Evolutionary conservation across 1,140 invertebrate genomes (phyloP), one percentile per base, ranked within the genome.

Genomic region (Nylanderia fulva): DNA sequence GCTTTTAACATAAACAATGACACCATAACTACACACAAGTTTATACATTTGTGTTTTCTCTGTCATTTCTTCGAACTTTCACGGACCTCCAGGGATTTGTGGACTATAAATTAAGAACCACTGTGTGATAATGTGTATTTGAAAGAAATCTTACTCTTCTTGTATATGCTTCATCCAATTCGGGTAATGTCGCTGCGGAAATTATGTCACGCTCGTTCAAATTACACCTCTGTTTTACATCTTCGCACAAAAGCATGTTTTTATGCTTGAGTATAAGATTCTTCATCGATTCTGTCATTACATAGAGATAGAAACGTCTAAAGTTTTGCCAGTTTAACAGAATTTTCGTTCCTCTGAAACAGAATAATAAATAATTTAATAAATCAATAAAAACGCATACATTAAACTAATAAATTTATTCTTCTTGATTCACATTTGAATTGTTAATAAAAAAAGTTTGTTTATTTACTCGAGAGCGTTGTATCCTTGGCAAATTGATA

Each of bases 401-500:
- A 13, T 3, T 15, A 56, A 60, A 39, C 42, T 76, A 48, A 52
- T 64, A n/a, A n/a, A 21, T 56, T 13, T 64, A 0, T 54, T 1
- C 3, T 45, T 21, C 27, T 29, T 39, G 36, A 72, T 54, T 52
- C 8, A 45, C 42, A 52, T 45, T 27, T 84, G 64, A 52, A 36
- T 48, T 39, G 8, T 77, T 15, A 42, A 18, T 27, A 48, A 72
- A 77, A 69, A 27, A 63, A 64, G 66, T 18, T 6, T 29, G 4
- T 48, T 48, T 58, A 96, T 96, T 96, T 95, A 98, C 98, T 97
- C 96, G 54, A 97, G 96, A 60, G 98, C 97, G 95, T 98, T 97
- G 93, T 99, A 99, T 85, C 98, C 98, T 95, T 99, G 98, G 92
- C 98, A 98, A 89, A 99, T 97, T 11, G 98, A 98, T 88, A 99